Base-by-base conservation (phyloP, 2,113 vertebrate genomes). In the Nannospalax galili region DNA sequence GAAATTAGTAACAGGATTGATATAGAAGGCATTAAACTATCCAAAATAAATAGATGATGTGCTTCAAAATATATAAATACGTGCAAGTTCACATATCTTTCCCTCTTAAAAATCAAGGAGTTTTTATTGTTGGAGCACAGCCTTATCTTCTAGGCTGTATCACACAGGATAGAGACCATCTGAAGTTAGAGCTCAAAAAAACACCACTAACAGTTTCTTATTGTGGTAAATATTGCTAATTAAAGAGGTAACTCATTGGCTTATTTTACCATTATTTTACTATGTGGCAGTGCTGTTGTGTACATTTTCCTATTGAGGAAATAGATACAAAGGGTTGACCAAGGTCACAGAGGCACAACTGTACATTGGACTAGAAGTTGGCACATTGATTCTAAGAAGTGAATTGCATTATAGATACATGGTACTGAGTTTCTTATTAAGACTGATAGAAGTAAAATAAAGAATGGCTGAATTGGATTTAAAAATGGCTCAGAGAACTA, bases 1-100 rank as follows among this genome's bases (percentile, higher is more conserved):
- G 30, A 92, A 89, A 70, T 95, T 37, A 69, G 32, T 89, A 40
- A 69, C 37, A 88, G n/a, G n/a, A n/a, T n/a, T n/a, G n/a, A 6
- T 10, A 40, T 74, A 32, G 32, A 88, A 9, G 1, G n/a, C 56
- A 30, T 16, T 82, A 78, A 91, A 19, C 74, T 30, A 91, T 16
- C n/a, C 62, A 77, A 70, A 78, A 22, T 84, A 92, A 88, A 67
- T 58, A n/a, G 26, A 30, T 77, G 17, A n/a, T 28, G 30, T 3
- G 24, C 45, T 86, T 45, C 22, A 78, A 37, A 72, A 22, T 22
- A 85, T 70, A 60, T 17, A 52, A 69, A 84, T 30, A 81, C 40
- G 15, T n/a, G 17, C 48, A 87, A 37, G 6, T 78, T 52, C 58
- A 10, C 30, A 4, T 69, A 22, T 60, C 12, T 73, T 86, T 87